Evolutionary conservation across 1,140 invertebrate genomes (phyloP).

Genomic region (Ceratina calcarata): DNA sequence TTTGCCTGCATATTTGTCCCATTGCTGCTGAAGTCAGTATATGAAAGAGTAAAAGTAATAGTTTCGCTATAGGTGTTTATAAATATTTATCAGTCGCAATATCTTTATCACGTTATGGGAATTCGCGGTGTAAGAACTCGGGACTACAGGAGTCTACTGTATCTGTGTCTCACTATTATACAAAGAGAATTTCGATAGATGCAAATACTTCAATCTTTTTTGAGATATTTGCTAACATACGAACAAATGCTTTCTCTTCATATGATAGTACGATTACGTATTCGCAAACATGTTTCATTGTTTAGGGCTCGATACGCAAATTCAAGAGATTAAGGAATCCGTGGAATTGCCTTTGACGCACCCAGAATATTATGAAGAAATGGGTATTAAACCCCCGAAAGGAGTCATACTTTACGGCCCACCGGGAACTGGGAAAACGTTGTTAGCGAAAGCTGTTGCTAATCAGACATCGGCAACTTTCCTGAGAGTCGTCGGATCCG

Average conservation of each 20-base stretch:
- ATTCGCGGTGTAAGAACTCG: too few relatives aligned
- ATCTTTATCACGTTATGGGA: too few relatives aligned
- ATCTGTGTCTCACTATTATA: too few relatives aligned
- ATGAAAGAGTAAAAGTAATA: not conserved
- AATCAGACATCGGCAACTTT: slow-evolving; percentile 99
- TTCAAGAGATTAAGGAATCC: slow-evolving; percentile 99
- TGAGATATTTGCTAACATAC: too few relatives aligned
- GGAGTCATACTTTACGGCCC: slow-evolving; percentile 99
- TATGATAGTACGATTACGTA: not conserved
- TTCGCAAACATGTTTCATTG: slow-evolving; percentile 43
- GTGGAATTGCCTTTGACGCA: slow-evolving; percentile 99
- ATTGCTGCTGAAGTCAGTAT: not conserved
- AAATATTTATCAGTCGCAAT: too few relatives aligned
- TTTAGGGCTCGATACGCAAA: slow-evolving; percentile 96
- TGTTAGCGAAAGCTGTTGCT: slow-evolving; percentile 99
- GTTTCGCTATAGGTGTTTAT: too few relatives aligned
- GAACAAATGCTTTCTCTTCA: too few relatives aligned
- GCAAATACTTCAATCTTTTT: too few relatives aligned
- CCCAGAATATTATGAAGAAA: slow-evolving; percentile 99
- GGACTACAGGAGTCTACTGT: too few relatives aligned
- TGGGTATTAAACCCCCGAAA: slow-evolving; percentile 99
- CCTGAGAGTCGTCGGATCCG: slow-evolving; percentile 98
- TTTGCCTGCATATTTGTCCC: not conserved
- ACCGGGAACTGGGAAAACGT: slow-evolving; percentile 98
- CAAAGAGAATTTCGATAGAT: too few relatives aligned